Evolutionary conservation across 2,888 invertebrate genomes (phyloP).

Genomic region (Brachycybe producta): DNA sequence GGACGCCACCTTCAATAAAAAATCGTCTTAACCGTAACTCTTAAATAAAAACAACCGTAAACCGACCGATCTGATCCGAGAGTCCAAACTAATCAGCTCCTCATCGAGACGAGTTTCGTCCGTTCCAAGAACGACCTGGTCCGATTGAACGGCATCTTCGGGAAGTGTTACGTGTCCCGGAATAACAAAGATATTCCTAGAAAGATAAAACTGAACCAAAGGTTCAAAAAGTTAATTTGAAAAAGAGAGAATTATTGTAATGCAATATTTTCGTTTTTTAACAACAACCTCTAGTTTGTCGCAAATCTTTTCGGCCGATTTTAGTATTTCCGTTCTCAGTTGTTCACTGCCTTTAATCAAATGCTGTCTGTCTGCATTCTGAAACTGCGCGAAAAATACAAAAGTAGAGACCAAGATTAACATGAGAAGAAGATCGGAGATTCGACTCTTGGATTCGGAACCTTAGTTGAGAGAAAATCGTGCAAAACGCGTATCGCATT

Average conservation of each 20-base stretch:
- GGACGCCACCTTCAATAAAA: too few relatives aligned
- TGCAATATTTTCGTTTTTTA: not conserved
- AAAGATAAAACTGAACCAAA: conserved; percentile 7
- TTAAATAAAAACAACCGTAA: not conserved
- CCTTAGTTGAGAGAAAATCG: too few relatives aligned
- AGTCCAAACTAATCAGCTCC: not conserved
- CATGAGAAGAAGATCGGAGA: too few relatives aligned
- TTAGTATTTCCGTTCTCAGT: conserved; percentile 1
- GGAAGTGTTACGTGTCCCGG: conserved; percentile 8
- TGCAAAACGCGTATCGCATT: too few relatives aligned
- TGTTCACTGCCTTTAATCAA: conserved; percentile 1
- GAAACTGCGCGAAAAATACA: not conserved
- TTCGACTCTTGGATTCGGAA: too few relatives aligned
- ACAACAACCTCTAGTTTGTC: conserved; percentile 5
- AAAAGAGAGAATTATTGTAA: not conserved
- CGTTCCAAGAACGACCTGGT: not conserved
- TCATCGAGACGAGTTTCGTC: conserved; percentile 2
- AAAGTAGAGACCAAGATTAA: too few relatives aligned
- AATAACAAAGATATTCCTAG: conserved; percentile 1
- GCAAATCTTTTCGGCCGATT: conserved; percentile 2
- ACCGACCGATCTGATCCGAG: not conserved
- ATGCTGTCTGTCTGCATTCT: not conserved
- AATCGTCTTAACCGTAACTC: not conserved
- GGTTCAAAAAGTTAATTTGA: not conserved
- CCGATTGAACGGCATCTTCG: conserved; percentile 6